Base-by-base conservation (phyloP, 2,113 vertebrate species). In the Dipodomys spectabilis region DNA sequence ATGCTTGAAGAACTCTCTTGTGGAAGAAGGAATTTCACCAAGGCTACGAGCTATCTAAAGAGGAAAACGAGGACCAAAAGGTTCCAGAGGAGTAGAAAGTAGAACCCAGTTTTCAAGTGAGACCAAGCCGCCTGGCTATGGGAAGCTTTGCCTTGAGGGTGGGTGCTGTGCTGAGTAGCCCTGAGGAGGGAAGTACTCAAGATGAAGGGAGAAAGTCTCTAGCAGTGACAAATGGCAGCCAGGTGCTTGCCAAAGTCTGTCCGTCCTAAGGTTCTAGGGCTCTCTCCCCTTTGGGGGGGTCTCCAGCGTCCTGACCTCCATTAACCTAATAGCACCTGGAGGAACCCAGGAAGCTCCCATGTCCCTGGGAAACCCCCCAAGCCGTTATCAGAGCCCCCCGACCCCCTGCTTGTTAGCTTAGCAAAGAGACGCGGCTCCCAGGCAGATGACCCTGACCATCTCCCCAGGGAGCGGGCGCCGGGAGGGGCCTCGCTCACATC, bases 361-460 rank as follows among this genome's bases (percentile, higher is more conserved):
- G 53, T 39, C 39, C 39, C 39, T 39, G 5, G 39, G 39, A 39
- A 39, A 39, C 39, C 39, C 39, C 39, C 39, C 39, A 39, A 39
- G 39, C 39, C 39, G 39, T 39, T 39, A 39, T 39, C 39, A 39
- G 39, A 39, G 39, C 39, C 39, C 5, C 39, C 39, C 0, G 5
- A 39, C 69, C 5, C 30, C 75, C 67, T 25, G 75, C n/a, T 94
- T 83, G 69, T 94, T 82, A 87, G 28, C 82, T 39, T 39, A 39
- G 39, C 39, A 39, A 39, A 93, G 87, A 65, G 53, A 78, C 45
- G 20, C 3, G 2, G 62, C 74, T 88, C 30, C n/a, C 20, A 71
- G 57, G 27, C 20, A 67, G 68, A 68, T 60, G 19, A 39, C 6
- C 39, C 5, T 39, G 39, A 39, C 39, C 39, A 39, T 39, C 39